Evolutionary conservation across 2,888 invertebrate genomes (phyloP).

Genomic region (Trachelus troglodyta): DNA sequence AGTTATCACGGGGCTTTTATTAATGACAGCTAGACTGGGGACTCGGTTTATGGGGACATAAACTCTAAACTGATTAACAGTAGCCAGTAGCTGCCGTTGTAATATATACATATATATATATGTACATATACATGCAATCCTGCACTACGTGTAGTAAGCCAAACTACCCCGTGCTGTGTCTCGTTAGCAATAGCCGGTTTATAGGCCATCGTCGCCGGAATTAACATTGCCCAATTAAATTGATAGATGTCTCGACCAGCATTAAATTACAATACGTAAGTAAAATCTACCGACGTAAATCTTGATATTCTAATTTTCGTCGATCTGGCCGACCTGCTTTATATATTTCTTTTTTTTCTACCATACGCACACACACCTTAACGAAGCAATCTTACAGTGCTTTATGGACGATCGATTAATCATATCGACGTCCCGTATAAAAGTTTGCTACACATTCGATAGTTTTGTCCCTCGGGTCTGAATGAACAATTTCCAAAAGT

Average conservation of each 20-base stretch:
- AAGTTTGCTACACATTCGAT: too few species aligned
- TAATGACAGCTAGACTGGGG: slow-evolving; percentile 61
- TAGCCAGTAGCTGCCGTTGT: slow-evolving; percentile 55
- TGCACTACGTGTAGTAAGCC: slow-evolving; percentile 21
- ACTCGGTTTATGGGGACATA: slow-evolving; percentile 62
- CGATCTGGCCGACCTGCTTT: neutral
- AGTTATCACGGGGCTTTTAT: slow-evolving; percentile 65
- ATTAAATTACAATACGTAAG: slow-evolving; percentile 55
- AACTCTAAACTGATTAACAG: slow-evolving; percentile 67
- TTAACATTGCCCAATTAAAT: slow-evolving; percentile 67
- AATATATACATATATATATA: slow-evolving; percentile 47
- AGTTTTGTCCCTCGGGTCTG: neutral
- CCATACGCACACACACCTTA: too few species aligned
- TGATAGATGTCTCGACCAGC: slow-evolving; percentile 62
- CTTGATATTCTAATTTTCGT: slow-evolving; percentile 9
- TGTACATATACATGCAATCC: neutral
- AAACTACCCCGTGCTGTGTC: slow-evolving; percentile 56
- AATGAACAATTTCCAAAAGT: neutral
- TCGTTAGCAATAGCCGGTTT: slow-evolving; percentile 63
- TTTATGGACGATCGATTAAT: too few species aligned
- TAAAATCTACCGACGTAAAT: slow-evolving; percentile 50
- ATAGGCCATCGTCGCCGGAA: slow-evolving; percentile 66
- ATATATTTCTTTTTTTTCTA: too few species aligned
- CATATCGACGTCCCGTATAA: too few species aligned
- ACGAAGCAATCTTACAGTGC: too few species aligned